Evolutionary conservation across 2,113 vertebrate species (phyloP).

Genomic region (Cichladusa arquata): DNA sequence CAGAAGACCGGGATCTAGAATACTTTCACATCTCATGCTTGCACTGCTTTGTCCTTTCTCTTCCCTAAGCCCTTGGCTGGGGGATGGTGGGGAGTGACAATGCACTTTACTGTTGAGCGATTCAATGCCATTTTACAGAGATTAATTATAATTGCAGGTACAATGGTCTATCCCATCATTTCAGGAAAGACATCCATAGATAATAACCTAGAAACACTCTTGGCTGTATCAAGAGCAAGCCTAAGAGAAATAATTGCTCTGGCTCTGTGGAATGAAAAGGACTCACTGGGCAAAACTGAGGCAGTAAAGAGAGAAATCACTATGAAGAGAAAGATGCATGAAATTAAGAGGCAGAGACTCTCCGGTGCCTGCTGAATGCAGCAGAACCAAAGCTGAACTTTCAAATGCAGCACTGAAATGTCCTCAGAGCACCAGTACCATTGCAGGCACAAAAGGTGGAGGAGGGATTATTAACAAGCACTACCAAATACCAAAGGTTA

Average conservation of each 20-base stretch:
- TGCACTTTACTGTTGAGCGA: neutral
- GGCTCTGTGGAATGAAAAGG: constrained; percentile 37
- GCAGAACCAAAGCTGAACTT: neutral
- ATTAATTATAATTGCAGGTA: constrained; percentile 58
- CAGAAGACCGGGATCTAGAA: neutral
- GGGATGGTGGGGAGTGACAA: neutral
- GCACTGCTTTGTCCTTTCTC: neutral
- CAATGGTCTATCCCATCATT: constrained; percentile 44
- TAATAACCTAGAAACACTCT: constrained; percentile 59
- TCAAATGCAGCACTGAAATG: neutral
- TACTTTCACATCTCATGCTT: neutral
- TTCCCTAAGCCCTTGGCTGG: neutral
- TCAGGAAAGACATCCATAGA: constrained; percentile 50
- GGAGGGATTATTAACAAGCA: neutral
- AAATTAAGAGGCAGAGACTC: neutral
- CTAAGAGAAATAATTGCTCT: constrained; percentile 70
- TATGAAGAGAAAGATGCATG: neutral
- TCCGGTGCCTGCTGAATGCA: neutral
- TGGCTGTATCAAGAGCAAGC: constrained; percentile 39
- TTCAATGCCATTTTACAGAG: neutral
- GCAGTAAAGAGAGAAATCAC: constrained; percentile 21
- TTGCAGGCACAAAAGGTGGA: neutral
- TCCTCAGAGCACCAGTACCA: neutral
- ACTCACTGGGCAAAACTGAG: constrained; percentile 40
- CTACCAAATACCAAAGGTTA: neutral